Percentiles rank a stretch among this genome's conserved stretches.
phyloP scores from a whole-genome alignment of 2,888 invertebrate genomes.

The Drosophila subquinaria region DNA sequence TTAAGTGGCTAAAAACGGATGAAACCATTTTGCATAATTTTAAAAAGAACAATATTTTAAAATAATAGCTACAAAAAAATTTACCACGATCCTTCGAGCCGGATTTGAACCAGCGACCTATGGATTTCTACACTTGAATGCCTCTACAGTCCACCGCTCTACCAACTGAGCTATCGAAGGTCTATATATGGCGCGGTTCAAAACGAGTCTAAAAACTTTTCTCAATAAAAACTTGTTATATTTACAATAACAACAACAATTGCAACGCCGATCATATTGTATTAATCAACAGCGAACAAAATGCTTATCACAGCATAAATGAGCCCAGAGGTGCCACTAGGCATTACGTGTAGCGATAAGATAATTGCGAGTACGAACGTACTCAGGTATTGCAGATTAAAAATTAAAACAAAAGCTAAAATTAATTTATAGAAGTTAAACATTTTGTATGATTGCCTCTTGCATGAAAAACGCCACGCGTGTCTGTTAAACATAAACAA shows the following conservation, averaged over 20 bases:
- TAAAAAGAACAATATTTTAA: background rate
- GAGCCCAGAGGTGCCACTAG: constrained; percentile 1
- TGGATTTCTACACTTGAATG: constrained; percentile 59
- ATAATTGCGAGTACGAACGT: constrained; percentile 29
- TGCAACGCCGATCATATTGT: constrained; percentile 10
- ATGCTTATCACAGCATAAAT: constrained; percentile 65
- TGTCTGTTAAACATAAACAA: constrained; percentile 13
- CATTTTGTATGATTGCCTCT: constrained; percentile 15
- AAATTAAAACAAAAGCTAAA: constrained; percentile 3
- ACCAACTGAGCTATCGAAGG: constrained; percentile 82
- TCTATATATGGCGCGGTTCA: constrained; percentile 27
- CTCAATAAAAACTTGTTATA: constrained; percentile 5
- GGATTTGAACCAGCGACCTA: constrained; percentile 82
- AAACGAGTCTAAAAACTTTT: constrained; percentile 17
- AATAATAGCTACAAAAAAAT: constrained; percentile 16
- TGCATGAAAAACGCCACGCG: constrained; percentile 10
- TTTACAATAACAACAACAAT: constrained; percentile 25
- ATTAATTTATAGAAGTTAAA: constrained; percentile 32
- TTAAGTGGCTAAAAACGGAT: background rate
- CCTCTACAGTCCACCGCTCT: constrained; percentile 79
- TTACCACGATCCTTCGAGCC: constrained; percentile 71
- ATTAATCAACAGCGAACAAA: constrained; percentile 36
- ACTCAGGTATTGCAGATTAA: constrained; percentile 20
- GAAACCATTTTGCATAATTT: background rate
- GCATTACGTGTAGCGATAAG: constrained; percentile 48